Evolutionary conservation across 1,140 invertebrate species (phyloP).

Genomic region (Schmidtea mediterranea): DNA sequence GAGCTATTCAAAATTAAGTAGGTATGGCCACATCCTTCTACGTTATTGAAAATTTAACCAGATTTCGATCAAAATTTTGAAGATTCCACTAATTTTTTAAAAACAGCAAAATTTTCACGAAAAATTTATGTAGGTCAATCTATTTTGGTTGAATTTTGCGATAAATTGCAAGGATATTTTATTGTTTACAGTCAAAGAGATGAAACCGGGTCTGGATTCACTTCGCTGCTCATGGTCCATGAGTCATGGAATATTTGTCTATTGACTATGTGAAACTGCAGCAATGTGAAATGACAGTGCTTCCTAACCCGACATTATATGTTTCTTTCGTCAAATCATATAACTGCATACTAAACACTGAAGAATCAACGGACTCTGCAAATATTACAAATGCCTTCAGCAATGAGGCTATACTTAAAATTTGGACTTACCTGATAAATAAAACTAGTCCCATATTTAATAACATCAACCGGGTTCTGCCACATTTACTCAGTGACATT

Average conservation of each 20-base stretch:
- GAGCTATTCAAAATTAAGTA: no score
- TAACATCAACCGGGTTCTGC: conserved; percentile 39
- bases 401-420: conserved; percentile 19
- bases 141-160: conserved; percentile 12
- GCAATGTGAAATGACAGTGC: conserved; percentile 15
- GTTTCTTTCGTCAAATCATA: conserved; percentile 29
- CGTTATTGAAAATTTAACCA: no score
- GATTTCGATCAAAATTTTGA: no score
- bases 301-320: conserved; percentile 16
- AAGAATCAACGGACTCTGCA: conserved; percentile 19
- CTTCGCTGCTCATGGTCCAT: no score
- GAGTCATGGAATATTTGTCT: conserved; percentile 12
- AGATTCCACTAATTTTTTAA: no score
- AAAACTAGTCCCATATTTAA: conserved; percentile 13
- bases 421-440: conserved; percentile 13
- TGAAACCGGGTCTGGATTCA: conserved; percentile 10
- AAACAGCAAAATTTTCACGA: no score
- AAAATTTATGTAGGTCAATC: no score
- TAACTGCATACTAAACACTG: conserved; percentile 14
- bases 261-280: conserved; percentile 20
- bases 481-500: conserved; percentile 56
- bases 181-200: conserved; percentile 44
- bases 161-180: conserved; percentile 14
- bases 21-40: no score
- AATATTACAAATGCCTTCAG: conserved; percentile 38